These are phyloP conservation scores for rabbit (Oryctolagus cuniculus) DNA, from an alignment of 2,113 vertebrate genomes.

Conservation along the genomic window mOryCun1.1 NC_091448.1:49103501-49104000, in stretches of 20 bases:
- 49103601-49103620: background rate
- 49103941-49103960: background rate
- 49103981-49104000: background rate
- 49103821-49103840: background rate
- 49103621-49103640: background rate
- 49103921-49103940: background rate
- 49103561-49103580: slow-evolving; percentile 4
- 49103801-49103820: background rate
- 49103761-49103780: background rate
- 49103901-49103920: background rate
- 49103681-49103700: background rate
- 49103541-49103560: background rate
- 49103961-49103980: background rate
- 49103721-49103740: slow-evolving; percentile 14
- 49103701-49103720: slow-evolving; percentile 3
- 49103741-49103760: background rate
- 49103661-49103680: background rate
- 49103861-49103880: background rate
- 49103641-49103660: background rate
- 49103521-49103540: background rate
- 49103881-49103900: slow-evolving; percentile 10
- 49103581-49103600: background rate
- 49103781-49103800: background rate
- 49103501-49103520: background rate
- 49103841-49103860: background rate